Percentiles rank a stretch among this genome's conserved stretches.
Conservation (phyloP, 2,888 invertebrate species). For the Blera fallax region DNA sequence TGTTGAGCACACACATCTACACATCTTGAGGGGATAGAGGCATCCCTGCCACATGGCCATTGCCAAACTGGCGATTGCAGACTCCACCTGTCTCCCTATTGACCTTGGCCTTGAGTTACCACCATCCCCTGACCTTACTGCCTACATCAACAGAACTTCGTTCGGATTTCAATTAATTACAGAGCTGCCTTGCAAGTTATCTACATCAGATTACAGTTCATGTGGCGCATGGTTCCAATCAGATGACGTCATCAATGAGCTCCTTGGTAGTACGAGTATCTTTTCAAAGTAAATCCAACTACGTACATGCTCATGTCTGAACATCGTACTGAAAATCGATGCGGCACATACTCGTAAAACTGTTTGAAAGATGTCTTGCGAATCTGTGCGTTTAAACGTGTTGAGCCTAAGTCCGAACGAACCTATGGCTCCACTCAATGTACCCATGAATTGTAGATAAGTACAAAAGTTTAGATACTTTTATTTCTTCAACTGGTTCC, state of each 20-base stretch:
- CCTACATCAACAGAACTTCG: too few species aligned
- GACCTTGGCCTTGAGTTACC: too few species aligned
- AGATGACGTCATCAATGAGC: not conserved
- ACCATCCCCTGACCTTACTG: too few species aligned
- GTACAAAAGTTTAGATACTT: constrained; percentile 2
- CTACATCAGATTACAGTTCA: not conserved
- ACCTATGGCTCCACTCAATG: not conserved
- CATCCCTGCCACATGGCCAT: too few species aligned
- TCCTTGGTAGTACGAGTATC: not conserved
- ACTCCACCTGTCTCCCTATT: too few species aligned
- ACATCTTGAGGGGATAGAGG: too few species aligned
- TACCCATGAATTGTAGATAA: not conserved
- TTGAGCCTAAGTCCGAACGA: not conserved
- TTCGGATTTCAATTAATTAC: not conserved
- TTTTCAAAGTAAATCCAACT: not conserved
- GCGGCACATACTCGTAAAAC: not conserved
- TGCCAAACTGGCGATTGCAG: too few species aligned
- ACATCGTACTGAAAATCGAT: not conserved
- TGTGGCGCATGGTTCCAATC: not conserved
- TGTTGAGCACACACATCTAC: too few species aligned
- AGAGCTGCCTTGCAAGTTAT: not conserved
- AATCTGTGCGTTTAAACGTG: not conserved
- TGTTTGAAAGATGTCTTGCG: not conserved
- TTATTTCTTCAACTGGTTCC: constrained; percentile 4
- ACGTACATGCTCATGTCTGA: not conserved